Percentiles rank a stretch among this genome's conserved stretches.
Evolutionary conservation across 2,797 vertebrate genomes (phyloP).

Genomic region (Enoplosus armatus): DNA sequence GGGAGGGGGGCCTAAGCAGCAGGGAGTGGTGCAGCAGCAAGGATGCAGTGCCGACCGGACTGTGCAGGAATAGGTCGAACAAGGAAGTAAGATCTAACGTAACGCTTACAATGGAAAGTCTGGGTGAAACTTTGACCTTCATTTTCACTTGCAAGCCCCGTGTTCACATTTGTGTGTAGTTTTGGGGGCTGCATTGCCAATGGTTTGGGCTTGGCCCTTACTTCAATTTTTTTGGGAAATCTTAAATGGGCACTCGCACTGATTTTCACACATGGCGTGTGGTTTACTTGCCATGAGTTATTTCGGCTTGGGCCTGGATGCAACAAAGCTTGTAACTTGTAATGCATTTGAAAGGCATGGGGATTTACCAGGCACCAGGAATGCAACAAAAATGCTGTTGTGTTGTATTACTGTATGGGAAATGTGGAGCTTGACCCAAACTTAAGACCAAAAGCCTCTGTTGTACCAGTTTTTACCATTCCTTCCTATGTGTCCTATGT

Average conservation of each 20-base stretch:
- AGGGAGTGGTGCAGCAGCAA: not conserved
- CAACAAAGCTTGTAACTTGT: too few species aligned
- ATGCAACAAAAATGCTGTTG: not conserved
- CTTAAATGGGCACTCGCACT: not conserved
- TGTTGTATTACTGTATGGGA: not conserved
- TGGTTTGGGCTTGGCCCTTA: not conserved
- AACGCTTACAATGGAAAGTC: not conserved
- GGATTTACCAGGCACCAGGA: not conserved
- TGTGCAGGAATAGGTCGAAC: constrained; percentile 2
- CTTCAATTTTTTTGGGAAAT: not conserved
- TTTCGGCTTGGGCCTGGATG: too few species aligned
- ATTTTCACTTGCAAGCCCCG: not conserved
- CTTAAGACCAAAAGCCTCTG: not conserved
- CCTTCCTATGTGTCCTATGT: not conserved
- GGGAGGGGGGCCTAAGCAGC: constrained; percentile 16
- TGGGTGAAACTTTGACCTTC: not conserved
- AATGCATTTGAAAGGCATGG: too few species aligned
- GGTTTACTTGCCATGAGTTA: too few species aligned
- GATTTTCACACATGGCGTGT: not conserved
- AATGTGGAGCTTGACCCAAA: not conserved
- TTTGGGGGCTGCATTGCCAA: not conserved
- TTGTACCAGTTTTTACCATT: not conserved
- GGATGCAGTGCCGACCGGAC: not conserved
- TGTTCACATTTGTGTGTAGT: not conserved
- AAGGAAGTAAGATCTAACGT: not conserved